Base-by-base conservation (phyloP, 2,113 vertebrate species). In the Mormyrus iriodes region DNA sequence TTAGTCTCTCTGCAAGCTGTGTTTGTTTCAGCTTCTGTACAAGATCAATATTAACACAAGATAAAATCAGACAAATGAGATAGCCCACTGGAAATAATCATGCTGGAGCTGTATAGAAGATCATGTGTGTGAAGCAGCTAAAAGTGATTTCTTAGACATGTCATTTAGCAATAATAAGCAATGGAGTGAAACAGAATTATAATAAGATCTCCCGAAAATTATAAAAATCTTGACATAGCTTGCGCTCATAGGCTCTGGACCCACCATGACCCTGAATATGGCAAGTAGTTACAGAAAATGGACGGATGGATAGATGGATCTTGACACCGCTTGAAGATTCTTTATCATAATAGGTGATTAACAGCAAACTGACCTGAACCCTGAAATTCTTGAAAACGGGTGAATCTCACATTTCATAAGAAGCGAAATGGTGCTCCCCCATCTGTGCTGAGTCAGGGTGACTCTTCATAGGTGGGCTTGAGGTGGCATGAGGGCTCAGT, bases 41-140 rank as follows among this genome's bases (percentile, higher is more conserved):
- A 85, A 85, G 44, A 85, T 85, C 83, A 85, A 46, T 48, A 51
- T 49, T n/a, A 85, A 85, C 44, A 49, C 21, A 46, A 49, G 83
- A 49, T 85, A 85, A 49, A 85, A 48, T 49, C n/a, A 49, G 48
- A 51, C 13, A 79, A 39, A 79, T 42, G 31, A 13, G 61, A 69
- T 0, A 9, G 9, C 61, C 61, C 61, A 69, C 61, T 31, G 61
- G 61, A n/a, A 48, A 17, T 19, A 42, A 17, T 79, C 73, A 79
- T 42, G 73, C 13, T 17, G 73, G 17, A 79, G 2, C 73, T 17
- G 15, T 79, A 3, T n/a, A 35, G 35, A 79, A 3, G 73, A 79
- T 42, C 73, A 42, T 2, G 1, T 39, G 4, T 73, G 65, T 31
- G 0, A 13, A 35, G 31, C 31, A 42, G 35, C 15, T 79, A 42